phyloP scores from a whole-genome alignment of 2,113 vertebrate genomes.

The Triplophysa dalaica region DNA sequence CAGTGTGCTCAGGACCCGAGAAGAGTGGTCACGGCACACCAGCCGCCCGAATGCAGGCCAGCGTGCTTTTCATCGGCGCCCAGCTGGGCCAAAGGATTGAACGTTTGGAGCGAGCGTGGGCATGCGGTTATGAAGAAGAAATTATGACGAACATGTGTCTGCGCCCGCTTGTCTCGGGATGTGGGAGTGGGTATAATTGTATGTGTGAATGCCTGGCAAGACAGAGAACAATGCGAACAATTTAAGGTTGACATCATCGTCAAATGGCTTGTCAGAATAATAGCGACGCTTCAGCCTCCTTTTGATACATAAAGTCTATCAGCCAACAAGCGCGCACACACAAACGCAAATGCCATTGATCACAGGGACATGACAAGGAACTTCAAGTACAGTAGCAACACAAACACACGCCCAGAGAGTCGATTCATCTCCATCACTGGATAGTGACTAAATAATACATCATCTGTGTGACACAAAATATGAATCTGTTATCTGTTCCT shows the following conservation, averaged over 20 bases:
- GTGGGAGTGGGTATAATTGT: conserved; percentile 38
- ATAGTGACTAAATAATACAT: conserved; percentile 67
- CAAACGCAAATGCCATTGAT: conserved; percentile 23
- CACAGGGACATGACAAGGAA: conserved; percentile 4
- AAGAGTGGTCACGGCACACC: conserved; percentile 7
- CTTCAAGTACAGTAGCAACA: conserved; percentile 20
- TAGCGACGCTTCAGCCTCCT: background rate
- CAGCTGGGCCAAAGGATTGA: background rate
- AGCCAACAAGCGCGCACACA: conserved; percentile 16
- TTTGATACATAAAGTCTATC: background rate
- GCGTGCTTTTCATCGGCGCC: background rate
- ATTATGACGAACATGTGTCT: conserved; percentile 46
- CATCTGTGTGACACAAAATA: conserved; percentile 61
- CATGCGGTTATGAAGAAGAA: conserved; percentile 22
- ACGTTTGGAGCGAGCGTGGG: conserved; percentile 7
- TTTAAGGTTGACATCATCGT: conserved; percentile 45
- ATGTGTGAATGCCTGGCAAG: conserved; percentile 43
- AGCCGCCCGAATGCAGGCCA: background rate
- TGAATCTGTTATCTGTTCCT: conserved; percentile 56
- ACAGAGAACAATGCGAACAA: conserved; percentile 39
- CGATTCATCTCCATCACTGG: conserved; percentile 51
- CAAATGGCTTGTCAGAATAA: conserved; percentile 43
- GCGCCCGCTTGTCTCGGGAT: conserved; percentile 33
- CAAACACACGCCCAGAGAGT: background rate
- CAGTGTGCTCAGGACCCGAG: background rate